Evolutionary conservation across 2,113 vertebrate species (phyloP).

Genomic region (Saguinus imperator): DNA sequence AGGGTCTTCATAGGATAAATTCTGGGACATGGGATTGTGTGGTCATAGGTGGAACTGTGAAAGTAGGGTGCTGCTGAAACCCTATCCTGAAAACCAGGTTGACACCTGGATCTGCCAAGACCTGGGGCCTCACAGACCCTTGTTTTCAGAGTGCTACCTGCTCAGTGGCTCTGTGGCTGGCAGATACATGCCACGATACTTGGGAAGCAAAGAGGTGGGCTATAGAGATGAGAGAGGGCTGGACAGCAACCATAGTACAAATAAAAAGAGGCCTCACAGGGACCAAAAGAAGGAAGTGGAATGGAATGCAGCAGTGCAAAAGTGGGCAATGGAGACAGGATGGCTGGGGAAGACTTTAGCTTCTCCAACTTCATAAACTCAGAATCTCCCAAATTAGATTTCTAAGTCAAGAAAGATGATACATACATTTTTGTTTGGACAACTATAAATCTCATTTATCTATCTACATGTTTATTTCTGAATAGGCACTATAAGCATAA

Average conservation of each 20-base stretch:
- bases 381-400: background rate
- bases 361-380: background rate
- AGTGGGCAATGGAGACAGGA: background rate
- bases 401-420: background rate
- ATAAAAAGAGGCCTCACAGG: background rate
- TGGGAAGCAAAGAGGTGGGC: background rate
- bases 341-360: background rate
- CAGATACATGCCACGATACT: rapidly evolving
- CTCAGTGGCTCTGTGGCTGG: background rate
- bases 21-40: background rate
- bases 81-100: background rate
- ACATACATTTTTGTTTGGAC: background rate
- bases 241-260: background rate
- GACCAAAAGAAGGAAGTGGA: background rate
- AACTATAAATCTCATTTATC: background rate
- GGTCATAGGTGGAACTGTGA: background rate
- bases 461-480: background rate
- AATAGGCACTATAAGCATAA: background rate
- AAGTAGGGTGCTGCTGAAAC: background rate
- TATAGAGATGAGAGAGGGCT: background rate
- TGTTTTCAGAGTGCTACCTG: background rate
- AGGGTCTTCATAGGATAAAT: background rate
- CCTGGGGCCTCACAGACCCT: background rate
- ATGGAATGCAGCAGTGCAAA: rapidly evolving
- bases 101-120: rapidly evolving